Conservation (phyloP, 2,797 vertebrate species). For the Benthosema pterotum region DNA sequence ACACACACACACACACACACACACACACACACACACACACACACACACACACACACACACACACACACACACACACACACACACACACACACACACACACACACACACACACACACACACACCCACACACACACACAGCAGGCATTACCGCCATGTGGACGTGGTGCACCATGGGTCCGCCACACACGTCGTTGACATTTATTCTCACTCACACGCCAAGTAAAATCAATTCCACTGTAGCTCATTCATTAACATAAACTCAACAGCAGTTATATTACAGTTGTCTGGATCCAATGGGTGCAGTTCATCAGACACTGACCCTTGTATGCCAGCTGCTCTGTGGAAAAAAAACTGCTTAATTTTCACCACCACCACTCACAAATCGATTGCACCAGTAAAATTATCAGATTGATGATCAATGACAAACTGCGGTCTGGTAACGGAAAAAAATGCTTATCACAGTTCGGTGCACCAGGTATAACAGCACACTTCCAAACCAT, state of each 20-base stretch:
- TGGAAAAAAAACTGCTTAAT: slow-evolving; percentile 30
- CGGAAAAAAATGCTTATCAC: slow-evolving; percentile 65
- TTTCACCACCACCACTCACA: slow-evolving; percentile 26
- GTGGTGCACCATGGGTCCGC: no score
- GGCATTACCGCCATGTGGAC: no score
- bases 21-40: slow-evolving; percentile 20
- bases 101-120: slow-evolving; percentile 20
- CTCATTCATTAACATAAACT: slow-evolving; percentile 11
- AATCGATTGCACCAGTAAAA: slow-evolving; percentile 58
- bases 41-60: slow-evolving; percentile 19
- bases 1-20: slow-evolving; percentile 13
- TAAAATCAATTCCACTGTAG: neutral
- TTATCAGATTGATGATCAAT: slow-evolving; percentile 68
- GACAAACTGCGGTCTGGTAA: slow-evolving; percentile 61
- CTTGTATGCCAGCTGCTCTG: slow-evolving; percentile 3
- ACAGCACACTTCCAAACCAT: slow-evolving; percentile 23
- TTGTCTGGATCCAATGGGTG: slow-evolving; percentile 6
- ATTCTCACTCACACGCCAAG: neutral
- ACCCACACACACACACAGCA: neutral
- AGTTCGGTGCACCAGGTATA: slow-evolving; percentile 25
- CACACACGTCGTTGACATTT: neutral
- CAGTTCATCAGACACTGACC: slow-evolving; percentile 26
- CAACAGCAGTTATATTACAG: slow-evolving; percentile 1
- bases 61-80: neutral
- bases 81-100: slow-evolving; percentile 4